These are phyloP conservation scores for Spea multiplicata DNA, from an alignment of 2,113 vertebrate species.

Conservation along the genomic window DNA sequence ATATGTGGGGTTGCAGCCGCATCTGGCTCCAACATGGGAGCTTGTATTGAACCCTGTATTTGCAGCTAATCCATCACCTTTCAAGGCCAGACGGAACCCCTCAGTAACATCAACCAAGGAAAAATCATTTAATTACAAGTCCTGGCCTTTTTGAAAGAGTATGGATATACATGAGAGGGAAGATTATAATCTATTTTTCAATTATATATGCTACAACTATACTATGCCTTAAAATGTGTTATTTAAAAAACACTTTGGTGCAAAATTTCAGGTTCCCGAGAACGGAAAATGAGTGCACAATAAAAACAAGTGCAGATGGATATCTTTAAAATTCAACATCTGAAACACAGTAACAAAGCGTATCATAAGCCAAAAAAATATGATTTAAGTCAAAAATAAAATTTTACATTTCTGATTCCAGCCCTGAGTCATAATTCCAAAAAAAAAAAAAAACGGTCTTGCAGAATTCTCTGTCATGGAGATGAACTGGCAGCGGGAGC, in stretches of 20 bases:
- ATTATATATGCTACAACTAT: not conserved
- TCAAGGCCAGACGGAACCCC: constrained; percentile 32
- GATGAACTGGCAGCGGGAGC: not conserved
- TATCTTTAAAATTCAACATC: constrained; percentile 22
- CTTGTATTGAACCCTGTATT: constrained; percentile 32
- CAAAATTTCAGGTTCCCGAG: not conserved
- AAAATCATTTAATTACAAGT: not conserved
- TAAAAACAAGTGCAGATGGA: constrained; percentile 28
- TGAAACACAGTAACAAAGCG: constrained; percentile 19
- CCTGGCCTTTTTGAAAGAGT: not conserved
- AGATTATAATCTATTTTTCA: no score
- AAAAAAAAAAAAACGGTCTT: not conserved
- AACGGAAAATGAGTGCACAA: not conserved
- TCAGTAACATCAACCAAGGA: not conserved
- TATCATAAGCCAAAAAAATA: not conserved
- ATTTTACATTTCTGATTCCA: not conserved
- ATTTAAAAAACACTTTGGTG: not conserved
- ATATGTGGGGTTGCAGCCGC: constrained; percentile 9
- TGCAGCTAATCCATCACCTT: constrained; percentile 40
- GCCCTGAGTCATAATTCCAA: not conserved
- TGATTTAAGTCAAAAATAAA: not conserved
- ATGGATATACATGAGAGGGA: not conserved
- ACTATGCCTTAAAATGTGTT: not conserved
- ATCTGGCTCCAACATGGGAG: constrained; percentile 21
- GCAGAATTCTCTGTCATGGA: not conserved